Percentiles rank a stretch among this genome's conserved stretches.
Evolutionary conservation across 2,797 vertebrate genomes (phyloP).

Genomic region (Syngnathus rostellatus): DNA sequence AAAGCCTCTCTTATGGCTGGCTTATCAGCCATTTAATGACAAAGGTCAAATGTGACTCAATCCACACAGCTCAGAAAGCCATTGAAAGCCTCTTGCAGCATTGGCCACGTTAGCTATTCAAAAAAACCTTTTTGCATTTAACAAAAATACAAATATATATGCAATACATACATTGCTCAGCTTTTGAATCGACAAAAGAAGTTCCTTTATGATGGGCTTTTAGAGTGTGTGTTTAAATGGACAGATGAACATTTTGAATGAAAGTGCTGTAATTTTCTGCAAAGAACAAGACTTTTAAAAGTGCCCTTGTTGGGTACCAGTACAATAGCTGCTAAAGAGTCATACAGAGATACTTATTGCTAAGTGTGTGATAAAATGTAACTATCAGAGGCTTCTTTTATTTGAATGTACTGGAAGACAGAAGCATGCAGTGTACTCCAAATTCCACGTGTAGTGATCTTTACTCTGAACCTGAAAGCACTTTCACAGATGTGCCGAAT

Average conservation of each 20-base stretch:
- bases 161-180: background rate
- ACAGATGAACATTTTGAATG: background rate
- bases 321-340: conserved; percentile 1
- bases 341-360: background rate
- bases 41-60: conserved; percentile 66
- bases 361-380: conserved; percentile 7
- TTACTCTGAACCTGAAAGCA: conserved; percentile 17
- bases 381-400: background rate
- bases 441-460: conserved; percentile 18
- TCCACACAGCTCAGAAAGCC: conserved; percentile 47
- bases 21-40: conserved; percentile 62
- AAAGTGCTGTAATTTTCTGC: background rate
- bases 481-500: conserved; percentile 19
- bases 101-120: background rate
- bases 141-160: background rate
- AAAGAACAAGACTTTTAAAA: conserved; percentile 8
- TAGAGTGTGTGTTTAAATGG: background rate
- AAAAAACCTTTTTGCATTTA: conserved; percentile 6
- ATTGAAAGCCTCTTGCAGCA: conserved; percentile 46
- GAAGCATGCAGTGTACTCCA: conserved; percentile 3
- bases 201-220: background rate
- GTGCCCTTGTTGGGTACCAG: conserved; percentile 29
- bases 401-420: conserved; percentile 1
- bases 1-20: conserved; percentile 55
- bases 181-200: background rate